These are phyloP conservation scores for Saxidomus purpurata DNA, from an alignment of 1,140 invertebrate genomes.

Conservation along the genomic window DNA sequence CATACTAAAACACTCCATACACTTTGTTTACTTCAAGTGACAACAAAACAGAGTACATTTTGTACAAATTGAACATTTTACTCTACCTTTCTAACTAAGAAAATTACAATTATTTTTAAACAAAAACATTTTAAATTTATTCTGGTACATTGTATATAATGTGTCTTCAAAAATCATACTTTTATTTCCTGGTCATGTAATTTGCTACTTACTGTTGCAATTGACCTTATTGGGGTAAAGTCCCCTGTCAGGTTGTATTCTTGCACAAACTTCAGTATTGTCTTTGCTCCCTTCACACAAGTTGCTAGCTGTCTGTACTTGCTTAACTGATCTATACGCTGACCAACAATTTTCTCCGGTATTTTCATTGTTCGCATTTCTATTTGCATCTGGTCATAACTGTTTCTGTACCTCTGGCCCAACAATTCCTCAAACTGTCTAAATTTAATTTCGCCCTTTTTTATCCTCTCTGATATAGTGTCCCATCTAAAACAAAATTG, in stretches of 20 bases:
- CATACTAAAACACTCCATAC: too few species aligned
- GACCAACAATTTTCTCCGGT: neutral
- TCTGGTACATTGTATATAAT: neutral
- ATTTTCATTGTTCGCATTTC: conserved; percentile 11
- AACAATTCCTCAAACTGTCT: conserved; percentile 23
- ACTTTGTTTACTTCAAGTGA: neutral
- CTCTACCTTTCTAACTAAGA: too few species aligned
- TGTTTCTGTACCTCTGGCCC: neutral
- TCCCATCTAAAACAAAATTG: conserved; percentile 8
- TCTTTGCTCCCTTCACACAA: conserved; percentile 34
- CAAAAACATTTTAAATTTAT: neutral
- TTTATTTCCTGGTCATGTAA: neutral
- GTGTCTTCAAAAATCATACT: neutral
- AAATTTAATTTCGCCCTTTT: conserved; percentile 12
- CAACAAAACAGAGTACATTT: neutral
- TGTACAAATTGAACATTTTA: too few species aligned
- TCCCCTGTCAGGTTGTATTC: conserved; percentile 6
- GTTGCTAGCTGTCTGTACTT: conserved; percentile 24
- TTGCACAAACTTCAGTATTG: conserved; percentile 7
- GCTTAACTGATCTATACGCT: conserved; percentile 31
- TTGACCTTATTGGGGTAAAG: conserved; percentile 24
- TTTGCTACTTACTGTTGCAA: conserved; percentile 28
- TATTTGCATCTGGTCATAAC: conserved; percentile 13
- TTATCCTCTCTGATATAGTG: neutral
- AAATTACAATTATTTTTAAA: too few species aligned